These are phyloP conservation scores for Phengaris alcon DNA, from an alignment of 2,888 invertebrate species.

Conservation along the genomic window DNA sequence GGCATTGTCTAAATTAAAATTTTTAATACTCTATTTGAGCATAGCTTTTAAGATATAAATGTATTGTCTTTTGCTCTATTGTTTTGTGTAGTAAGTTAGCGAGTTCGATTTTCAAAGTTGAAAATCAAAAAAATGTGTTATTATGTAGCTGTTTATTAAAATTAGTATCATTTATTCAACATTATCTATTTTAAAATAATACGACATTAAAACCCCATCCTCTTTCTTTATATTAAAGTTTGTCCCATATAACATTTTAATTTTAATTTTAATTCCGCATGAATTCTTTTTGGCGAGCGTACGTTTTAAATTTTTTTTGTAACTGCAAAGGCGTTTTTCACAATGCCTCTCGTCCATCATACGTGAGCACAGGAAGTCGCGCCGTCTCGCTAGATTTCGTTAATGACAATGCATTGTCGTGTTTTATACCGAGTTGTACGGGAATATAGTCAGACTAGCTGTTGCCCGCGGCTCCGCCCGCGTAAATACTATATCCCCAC, in stretches of 20 bases:
- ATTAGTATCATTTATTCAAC: too few relatives aligned
- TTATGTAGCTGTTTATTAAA: too few relatives aligned
- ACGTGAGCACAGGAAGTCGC: constrained; percentile 6
- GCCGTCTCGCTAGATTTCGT: constrained; percentile 19
- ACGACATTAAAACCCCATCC: too few relatives aligned
- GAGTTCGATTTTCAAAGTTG: not conserved
- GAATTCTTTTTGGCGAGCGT: not conserved
- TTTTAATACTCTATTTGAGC: constrained; percentile 30
- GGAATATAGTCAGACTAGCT: not conserved
- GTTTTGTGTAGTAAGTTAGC: not conserved
- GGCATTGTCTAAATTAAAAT: constrained; percentile 39
- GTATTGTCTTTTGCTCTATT: not conserved
- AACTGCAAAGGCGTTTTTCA: constrained; percentile 9
- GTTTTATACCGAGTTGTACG: constrained; percentile 1
- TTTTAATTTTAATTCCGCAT: not conserved
- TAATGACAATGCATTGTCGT: constrained; percentile 28
- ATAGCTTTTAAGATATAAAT: constrained; percentile 2
- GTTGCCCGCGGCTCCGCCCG: too few relatives aligned
- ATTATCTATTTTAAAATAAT: too few relatives aligned
- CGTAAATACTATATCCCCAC: too few relatives aligned
- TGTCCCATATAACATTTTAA: not conserved
- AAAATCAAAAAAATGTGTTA: not conserved
- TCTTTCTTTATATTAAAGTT: not conserved
- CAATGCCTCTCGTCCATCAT: not conserved
- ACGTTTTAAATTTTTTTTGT: not conserved